Base-by-base conservation (phyloP, 2,797 vertebrate species). In the Diplodus sargus region DNA sequence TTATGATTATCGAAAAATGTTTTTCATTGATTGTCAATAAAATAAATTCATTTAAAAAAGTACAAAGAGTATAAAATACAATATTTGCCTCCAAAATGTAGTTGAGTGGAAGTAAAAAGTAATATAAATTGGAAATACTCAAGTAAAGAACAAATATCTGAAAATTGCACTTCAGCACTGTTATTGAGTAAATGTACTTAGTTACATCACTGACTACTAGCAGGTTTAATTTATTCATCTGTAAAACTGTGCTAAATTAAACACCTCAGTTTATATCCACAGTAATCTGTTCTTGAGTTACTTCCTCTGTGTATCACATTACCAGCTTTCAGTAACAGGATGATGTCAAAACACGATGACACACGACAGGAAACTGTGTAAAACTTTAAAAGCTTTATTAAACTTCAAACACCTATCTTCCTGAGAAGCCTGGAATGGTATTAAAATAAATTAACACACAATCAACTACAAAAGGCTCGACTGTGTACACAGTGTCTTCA, bases 361-460 rank as follows among this genome's bases (percentile, higher is more conserved):
- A 81, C 12, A 79, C 42, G 13, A 82, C 39, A 78, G 4, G 49
- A 82, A 67, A 57, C 62, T 0, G 34, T 8, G 22, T 67, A 67
- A 80, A 91, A 82, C 57, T 74, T 93, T 63, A 62, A 85, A 89
- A 78, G 60, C 69, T 94, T 95, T 95, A 95, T 95, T 95, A 78
- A 89, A 92, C 83, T 87, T 93, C 81, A 86, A 89, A 93, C 85
- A 87, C 34, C 82, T 89, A 84, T 92, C 70, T 92, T 96, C 94
- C 94, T 95, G 95, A 95, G 94, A 94, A 87, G 86, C 87, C 74
- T 86, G 87, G 84, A 93, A 94, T 93, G 77, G 86, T 85, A 86
- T 88, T 87, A 86, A 93, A 95, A 96, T 95, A 94, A 95, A 94
- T 95, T 90, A 94, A 94, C 92, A 94, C 84, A 91, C 82, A 90